Conservation (phyloP, 1,140 invertebrate genomes). For the Euura saliciscinereae region DNA sequence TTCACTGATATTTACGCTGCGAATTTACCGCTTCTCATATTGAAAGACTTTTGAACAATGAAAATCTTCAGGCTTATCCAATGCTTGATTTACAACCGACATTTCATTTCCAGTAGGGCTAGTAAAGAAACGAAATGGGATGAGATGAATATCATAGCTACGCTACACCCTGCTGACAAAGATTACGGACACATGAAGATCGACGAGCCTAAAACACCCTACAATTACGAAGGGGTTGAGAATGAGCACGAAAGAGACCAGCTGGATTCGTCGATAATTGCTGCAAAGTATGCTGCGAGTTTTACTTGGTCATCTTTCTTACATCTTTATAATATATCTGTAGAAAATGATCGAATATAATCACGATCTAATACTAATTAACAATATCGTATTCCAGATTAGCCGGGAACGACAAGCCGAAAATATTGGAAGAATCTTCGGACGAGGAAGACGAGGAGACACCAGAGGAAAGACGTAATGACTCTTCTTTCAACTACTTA, state of each 20-base stretch:
- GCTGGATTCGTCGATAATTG: slow-evolving; percentile 78
- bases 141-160: slow-evolving; percentile 99
- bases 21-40: no score
- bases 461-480: slow-evolving; percentile 66
- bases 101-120: slow-evolving; percentile 56
- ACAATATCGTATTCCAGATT: slow-evolving; percentile 50
- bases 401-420: slow-evolving; percentile 65
- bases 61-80: background rate
- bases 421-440: slow-evolving; percentile 65
- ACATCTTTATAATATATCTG: no score
- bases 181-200: slow-evolving; percentile 99
- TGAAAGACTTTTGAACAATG: slow-evolving; percentile 29
- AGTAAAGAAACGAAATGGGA: slow-evolving; percentile 93
- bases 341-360: no score
- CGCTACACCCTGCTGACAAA: slow-evolving; percentile 96
- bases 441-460: slow-evolving; percentile 70
- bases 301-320: no score
- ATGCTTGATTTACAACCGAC: slow-evolving; percentile 30
- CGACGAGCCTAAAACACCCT: slow-evolving; percentile 98
- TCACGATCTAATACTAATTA: slow-evolving; percentile 33
- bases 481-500: no score
- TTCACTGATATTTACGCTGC: background rate
- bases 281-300: slow-evolving; percentile 68
- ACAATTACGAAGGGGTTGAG: slow-evolving; percentile 75
- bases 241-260: slow-evolving; percentile 75